Base-by-base conservation (phyloP, 1,140 invertebrate genomes). In the Leptopilina clavipes region DNA sequence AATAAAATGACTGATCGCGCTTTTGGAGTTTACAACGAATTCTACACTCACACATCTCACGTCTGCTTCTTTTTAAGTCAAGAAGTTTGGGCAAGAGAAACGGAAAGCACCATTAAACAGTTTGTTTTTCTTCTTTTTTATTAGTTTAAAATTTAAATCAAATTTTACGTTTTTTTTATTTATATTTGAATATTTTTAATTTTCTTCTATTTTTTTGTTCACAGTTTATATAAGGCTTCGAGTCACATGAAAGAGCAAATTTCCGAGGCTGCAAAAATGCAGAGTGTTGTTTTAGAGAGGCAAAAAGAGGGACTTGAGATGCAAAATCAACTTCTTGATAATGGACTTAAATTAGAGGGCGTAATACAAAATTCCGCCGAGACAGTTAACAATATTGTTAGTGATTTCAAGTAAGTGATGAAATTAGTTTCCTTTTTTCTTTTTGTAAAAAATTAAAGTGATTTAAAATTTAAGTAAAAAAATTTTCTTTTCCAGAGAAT, bases 31-130 rank as follows among this genome's bases (percentile, higher is more conserved):
- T 94, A 93, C 76, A 92, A 93, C 45, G 92, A 93, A 81, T 95
- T 94, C 83, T 95, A 94, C 82, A 93, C 93, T 12, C 93, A 95
- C 75, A 92, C 93, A 1, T 93, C 93, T 76, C 93, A 93, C 79
- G 94, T 95, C 56, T 95, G 94, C 83, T 94, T 92, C 83, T 95
- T 93, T 85, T 83, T 95, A 44, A 90, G 92, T 84, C 92, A 91
- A 40, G 93, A 94, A 87, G 83, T 93, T 43, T 95, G 94, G n/a
- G 94, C 93, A 94, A 76, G 88, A 77, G 89, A 92, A 75, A 94
- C 93, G 40, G 91, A 93, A 37, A 89, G 90, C 14, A 92, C 92
- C 0, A 92, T 94, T 18, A 85, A 88, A 75, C 78, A 84, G 89
- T 91, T 79, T 78, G 83, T 80, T 40, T 45, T 70, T 75, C 25